Base-by-base conservation (phyloP, 2,888 invertebrate species). In the Callyntrura sp. region DNA sequence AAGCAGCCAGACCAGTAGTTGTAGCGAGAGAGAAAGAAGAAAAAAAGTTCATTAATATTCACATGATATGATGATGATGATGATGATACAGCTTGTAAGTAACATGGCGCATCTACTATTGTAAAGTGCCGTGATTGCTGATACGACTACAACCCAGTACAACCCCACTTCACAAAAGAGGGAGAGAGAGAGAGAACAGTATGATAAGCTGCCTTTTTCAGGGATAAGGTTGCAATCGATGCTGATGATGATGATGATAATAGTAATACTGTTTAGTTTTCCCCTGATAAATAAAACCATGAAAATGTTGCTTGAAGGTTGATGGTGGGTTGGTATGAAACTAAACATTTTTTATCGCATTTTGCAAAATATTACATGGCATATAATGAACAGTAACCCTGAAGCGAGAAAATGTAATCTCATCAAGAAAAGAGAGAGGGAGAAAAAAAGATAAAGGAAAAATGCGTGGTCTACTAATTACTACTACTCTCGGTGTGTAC, bases 401-500 rank as follows among this genome's bases (percentile, higher is more conserved):
- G 51, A 76, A 76, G 76, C 70, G 1, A 70, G 35, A 70, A 65
- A 28, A 70, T 70, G n/a, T 43, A 70, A 70, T 17, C 17, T 8
- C 57, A 57, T 17, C 17, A 57, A 57, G 17, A 62, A 62, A 20
- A 62, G 20, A n/a, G 51, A 51, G 51, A 48, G 12, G 1, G 17
- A 76, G n/a, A 76, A 51, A 14, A 55, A 48, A 51, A 76, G 55
- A 76, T 48, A 76, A 51, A 51, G 11, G 76, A 51, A 76, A 76
- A 51, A 76, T 76, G 51, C 76, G 76, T 76, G 76, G 76, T 76
- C 28, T 76, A 51, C 76, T 76, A 76, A 76, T 76, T 76, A 55
- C 43, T 70, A 43, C 23, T 14, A 17, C n/a, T 20, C 17, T 20
- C n/a, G 17, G 35, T 35, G 23, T 23, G 12, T 12, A 35, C 70